Evolutionary conservation across 2,888 invertebrate genomes (phyloP), one percentile per base, ranked within the genome.

Genomic region (Capitulum mitella): DNA sequence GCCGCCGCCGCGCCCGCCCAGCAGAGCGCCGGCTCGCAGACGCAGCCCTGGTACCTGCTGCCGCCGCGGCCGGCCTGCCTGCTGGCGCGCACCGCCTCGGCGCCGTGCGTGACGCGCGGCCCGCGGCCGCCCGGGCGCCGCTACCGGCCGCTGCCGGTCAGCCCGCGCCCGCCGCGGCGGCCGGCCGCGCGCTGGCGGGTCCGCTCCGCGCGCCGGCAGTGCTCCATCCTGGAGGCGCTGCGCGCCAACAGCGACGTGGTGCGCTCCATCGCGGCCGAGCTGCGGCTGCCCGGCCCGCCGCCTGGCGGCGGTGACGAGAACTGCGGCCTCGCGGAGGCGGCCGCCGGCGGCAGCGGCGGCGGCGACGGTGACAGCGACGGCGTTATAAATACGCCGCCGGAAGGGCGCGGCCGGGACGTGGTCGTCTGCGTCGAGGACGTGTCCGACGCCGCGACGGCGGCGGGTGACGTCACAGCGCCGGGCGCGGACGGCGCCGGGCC

Each of bases 1-100:
- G 22, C 40, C 22, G 40, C 40, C 3, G 70, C 37, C 37, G 8
- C 5, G 70, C 37, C 22, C 22, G 26, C 34, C 40, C 70, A 70
- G 40, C 37, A 37, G 37, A 70, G 70, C 70, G 22, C 70, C 37
- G 70, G 34, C 70, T 37, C 29, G 5, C 70, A 70, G 70, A 70
- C 70, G 37, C 70, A 37, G 37, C 70, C 70, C 6, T 70, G 70
- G 70, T 70, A 70, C 70, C 70, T 70, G 37, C 70, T 70, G 70
- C 37, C 70, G 34, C 37, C 37, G 37, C 70, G 70, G 37, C 70
- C 70, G 22, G 37, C 22, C 22, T 3, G 5, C 22, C 22, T n/a
- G 22, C 70, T 37, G 34, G 10, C 70, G 16, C 61, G 61, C n/a
- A 16, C 61, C 6, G 37, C 37, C 22, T 70, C 70, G 70, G 70